phyloP scores from a whole-genome alignment of 2,113 vertebrate species.

The Myrmecobius fasciatus region DNA sequence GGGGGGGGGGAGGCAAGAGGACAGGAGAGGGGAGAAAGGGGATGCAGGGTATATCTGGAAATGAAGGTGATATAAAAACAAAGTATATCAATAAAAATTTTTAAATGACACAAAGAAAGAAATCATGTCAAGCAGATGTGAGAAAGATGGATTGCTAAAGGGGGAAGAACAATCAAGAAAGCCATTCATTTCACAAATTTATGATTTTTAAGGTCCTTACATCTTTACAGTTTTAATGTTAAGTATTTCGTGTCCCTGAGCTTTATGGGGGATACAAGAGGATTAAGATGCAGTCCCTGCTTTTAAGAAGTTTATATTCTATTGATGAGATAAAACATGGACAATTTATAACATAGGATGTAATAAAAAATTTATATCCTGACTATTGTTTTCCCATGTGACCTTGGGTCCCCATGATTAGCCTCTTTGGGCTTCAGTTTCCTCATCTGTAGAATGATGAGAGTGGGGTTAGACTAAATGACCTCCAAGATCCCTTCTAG shows the following conservation, averaged over 20 bases:
- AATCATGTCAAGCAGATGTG: not conserved
- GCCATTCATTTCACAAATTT: not conserved
- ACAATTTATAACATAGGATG: not conserved
- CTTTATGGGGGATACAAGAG: not conserved
- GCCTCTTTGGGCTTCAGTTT: not conserved
- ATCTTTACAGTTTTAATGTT: not conserved
- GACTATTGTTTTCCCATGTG: not conserved
- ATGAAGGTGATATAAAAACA: not conserved
- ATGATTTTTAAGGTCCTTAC: not conserved
- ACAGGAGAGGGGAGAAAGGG: too few species aligned
- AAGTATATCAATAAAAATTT: not conserved
- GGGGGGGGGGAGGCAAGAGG: not conserved
- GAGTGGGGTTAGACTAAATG: not conserved
- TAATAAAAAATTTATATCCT: not conserved
- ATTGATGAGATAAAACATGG: not conserved
- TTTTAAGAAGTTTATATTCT: not conserved
- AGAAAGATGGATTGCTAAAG: not conserved
- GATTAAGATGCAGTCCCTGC: not conserved
- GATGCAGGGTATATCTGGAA: not conserved
- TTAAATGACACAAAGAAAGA: not conserved
- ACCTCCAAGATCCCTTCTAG: not conserved
- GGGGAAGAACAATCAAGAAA: not conserved
- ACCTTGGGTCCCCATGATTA: not conserved
- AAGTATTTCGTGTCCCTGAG: not conserved
- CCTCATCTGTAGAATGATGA: not conserved